Evolutionary conservation across 2,888 invertebrate species (phyloP).

Genomic region (Tridacna gigas): DNA sequence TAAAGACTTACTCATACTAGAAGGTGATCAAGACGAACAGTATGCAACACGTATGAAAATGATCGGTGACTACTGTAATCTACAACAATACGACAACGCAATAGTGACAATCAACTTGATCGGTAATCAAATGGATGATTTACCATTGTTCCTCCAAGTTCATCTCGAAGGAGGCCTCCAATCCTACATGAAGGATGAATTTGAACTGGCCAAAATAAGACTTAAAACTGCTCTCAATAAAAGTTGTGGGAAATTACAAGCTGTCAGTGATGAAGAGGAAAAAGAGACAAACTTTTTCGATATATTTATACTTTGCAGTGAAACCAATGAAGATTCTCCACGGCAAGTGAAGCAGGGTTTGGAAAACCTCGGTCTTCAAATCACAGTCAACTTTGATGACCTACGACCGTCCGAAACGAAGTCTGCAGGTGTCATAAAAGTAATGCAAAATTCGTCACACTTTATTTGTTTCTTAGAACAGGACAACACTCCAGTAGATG

Average conservation of each 20-base stretch:
- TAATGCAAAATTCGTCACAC: background rate
- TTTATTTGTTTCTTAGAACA: background rate
- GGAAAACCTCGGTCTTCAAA: background rate
- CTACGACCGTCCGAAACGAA: background rate
- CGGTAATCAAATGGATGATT: conserved; percentile 5
- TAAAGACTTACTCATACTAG: conserved; percentile 9
- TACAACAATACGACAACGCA: conserved; percentile 33
- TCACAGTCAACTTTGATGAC: background rate
- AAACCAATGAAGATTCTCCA: background rate
- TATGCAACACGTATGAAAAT: conserved; percentile 7
- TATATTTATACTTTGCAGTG: background rate
- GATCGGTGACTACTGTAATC: background rate
- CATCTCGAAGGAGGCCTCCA: conserved; percentile 38
- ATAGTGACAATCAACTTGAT: conserved; percentile 28
- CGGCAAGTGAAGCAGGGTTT: background rate
- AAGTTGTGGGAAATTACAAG: background rate
- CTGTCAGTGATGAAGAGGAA: background rate
- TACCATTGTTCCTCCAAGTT: conserved; percentile 18
- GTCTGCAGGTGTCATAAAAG: background rate
- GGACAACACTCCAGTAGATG: background rate
- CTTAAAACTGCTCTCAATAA: conserved; percentile 20
- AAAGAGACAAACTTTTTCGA: background rate
- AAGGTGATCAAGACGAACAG: conserved; percentile 13
- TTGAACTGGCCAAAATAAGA: conserved; percentile 25
- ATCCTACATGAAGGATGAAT: conserved; percentile 16